Evolutionary conservation across 2,888 invertebrate species (phyloP).

Genomic region (Eilema depressum): DNA sequence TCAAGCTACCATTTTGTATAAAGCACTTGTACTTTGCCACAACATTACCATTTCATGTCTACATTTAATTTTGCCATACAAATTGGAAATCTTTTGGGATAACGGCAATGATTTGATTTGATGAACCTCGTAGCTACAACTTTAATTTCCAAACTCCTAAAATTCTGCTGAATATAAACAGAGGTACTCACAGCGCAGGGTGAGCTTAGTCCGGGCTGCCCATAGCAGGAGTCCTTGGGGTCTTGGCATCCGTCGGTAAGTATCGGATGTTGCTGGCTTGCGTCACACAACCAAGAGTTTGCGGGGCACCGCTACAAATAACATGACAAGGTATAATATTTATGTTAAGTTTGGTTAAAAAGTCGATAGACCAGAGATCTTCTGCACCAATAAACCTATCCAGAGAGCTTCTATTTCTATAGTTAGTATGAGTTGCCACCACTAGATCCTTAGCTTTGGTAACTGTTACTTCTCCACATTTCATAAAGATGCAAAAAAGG

Average conservation of each 20-base stretch:
- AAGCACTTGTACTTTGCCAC: too few species aligned
- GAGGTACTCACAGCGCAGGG: not conserved
- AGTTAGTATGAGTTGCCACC: not conserved
- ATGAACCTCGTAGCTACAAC: not conserved
- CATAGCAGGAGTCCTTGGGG: constrained; percentile 30
- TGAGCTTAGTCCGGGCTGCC: not conserved
- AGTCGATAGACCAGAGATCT: too few species aligned
- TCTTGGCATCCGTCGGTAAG: constrained; percentile 40
- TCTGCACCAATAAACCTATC: too few species aligned
- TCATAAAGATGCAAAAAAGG: not conserved
- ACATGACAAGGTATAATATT: not conserved
- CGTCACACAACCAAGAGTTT: constrained; percentile 39
- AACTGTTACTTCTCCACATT: not conserved
- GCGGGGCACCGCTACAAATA: constrained; percentile 29
- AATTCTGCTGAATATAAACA: not conserved
- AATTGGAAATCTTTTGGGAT: not conserved
- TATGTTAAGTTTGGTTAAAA: not conserved
- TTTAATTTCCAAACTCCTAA: not conserved
- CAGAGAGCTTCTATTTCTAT: too few species aligned
- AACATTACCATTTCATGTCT: too few species aligned
- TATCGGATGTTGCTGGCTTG: constrained; percentile 48
- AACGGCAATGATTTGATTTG: not conserved
- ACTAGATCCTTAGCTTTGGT: too few species aligned
- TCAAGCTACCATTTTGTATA: too few species aligned
- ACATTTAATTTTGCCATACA: too few species aligned